A percentile compares a stretch with the other conserved stretches of the same genome.
Evolutionary conservation across 2,113 vertebrate genomes (phyloP).

Genomic region (Elgaria multicarinata): DNA sequence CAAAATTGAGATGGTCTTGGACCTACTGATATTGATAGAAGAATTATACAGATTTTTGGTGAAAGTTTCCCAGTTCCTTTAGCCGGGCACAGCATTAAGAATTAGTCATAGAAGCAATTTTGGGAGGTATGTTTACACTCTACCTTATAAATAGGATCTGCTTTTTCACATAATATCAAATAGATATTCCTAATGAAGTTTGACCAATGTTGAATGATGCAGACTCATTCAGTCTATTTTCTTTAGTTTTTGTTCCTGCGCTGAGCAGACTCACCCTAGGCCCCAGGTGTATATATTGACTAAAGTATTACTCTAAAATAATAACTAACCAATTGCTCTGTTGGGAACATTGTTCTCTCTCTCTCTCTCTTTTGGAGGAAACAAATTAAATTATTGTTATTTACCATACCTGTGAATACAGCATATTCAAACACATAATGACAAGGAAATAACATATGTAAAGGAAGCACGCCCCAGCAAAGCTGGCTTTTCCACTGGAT

Average conservation of each 20-base stretch:
- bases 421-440: background rate
- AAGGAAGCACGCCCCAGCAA: no score
- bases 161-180: background rate
- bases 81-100: background rate
- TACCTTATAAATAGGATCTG: background rate
- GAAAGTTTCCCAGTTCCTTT: background rate
- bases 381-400: conserved; percentile 25
- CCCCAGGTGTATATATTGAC: conserved; percentile 70
- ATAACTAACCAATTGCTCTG: conserved; percentile 20
- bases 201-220: background rate
- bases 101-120: background rate
- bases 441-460: background rate
- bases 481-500: no score
- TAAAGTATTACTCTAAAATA: conserved; percentile 66
- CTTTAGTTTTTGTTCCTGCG: background rate
- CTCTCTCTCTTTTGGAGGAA: conserved; percentile 1
- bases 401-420: background rate
- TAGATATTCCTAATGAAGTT: background rate
- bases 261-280: accelerated
- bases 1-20: background rate
- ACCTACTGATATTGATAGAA: background rate
- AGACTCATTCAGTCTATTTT: background rate
- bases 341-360: conserved; percentile 4
- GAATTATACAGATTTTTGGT: background rate
- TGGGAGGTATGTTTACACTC: background rate